phyloP scores from a whole-genome alignment of 1,140 invertebrate species.

The Bilobella aurantiaca region DNA sequence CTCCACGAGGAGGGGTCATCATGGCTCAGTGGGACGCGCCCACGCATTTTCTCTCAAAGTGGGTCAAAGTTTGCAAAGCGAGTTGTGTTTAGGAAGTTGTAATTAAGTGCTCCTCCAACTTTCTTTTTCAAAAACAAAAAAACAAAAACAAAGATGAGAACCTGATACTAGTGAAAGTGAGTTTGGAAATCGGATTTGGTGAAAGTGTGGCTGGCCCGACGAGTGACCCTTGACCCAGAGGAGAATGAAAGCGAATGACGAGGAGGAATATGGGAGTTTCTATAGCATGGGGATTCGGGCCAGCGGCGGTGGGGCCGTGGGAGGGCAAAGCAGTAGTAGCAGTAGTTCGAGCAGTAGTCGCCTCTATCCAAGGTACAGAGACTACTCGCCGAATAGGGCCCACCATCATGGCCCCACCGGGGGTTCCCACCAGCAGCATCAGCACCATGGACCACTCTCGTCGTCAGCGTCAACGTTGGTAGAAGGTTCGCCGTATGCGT shows the following conservation, averaged over 20 bases:
- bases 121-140: not conserved
- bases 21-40: too few relatives aligned
- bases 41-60: too few relatives aligned
- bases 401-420: slow-evolving; percentile 20
- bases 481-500: slow-evolving; percentile 14
- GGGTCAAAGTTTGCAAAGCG: too few relatives aligned
- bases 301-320: slow-evolving; percentile 1
- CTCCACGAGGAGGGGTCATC: too few relatives aligned
- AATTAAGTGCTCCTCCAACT: too few relatives aligned
- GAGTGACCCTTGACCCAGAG: not conserved
- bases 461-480: slow-evolving; percentile 15
- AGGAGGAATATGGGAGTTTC: slow-evolving; percentile 34
- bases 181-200: too few relatives aligned
- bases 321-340: slow-evolving; percentile 9
- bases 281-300: too few relatives aligned
- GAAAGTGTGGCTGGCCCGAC: not conserved
- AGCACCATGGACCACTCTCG: not conserved
- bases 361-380: slow-evolving; percentile 26
- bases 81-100: too few relatives aligned
- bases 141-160: not conserved
- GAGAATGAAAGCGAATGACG: slow-evolving; percentile 29
- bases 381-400: slow-evolving; percentile 32
- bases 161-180: too few relatives aligned
- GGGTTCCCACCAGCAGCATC: not conserved
- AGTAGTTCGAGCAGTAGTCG: not conserved